These are phyloP conservation scores for Scomberomorus guttatus DNA, from an alignment of 2,797 vertebrate species.

Conservation along the genomic window DNA sequence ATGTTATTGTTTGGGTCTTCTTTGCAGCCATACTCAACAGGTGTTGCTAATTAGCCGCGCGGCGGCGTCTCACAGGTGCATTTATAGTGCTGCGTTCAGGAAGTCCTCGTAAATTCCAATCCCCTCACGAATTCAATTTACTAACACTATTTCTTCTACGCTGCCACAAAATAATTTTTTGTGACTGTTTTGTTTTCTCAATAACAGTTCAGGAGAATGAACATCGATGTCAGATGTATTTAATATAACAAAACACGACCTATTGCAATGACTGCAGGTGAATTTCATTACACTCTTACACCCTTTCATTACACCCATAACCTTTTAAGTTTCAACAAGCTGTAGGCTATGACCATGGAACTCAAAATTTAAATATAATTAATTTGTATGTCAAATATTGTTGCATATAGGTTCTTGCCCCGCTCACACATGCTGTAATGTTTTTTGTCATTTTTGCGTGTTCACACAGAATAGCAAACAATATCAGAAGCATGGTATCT, in stretches of 20 bases:
- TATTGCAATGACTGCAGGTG: neutral
- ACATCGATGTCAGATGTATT: neutral
- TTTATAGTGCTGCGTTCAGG: neutral
- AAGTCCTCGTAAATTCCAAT: neutral
- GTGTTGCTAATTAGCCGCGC: neutral
- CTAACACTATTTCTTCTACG: neutral
- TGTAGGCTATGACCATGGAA: no score
- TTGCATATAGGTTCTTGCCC: neutral
- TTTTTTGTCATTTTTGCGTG: neutral
- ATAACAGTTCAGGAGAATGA: neutral
- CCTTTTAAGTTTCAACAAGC: neutral
- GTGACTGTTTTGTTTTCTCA: neutral
- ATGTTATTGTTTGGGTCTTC: fast-evolving
- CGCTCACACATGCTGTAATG: neutral
- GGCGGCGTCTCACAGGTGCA: neutral
- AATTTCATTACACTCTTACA: neutral
- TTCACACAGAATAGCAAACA: neutral
- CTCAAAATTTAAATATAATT: neutral
- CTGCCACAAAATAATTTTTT: neutral
- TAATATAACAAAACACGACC: neutral
- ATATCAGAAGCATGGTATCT: neutral
- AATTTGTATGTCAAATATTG: neutral
- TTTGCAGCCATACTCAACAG: neutral
- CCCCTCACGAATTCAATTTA: fast-evolving
- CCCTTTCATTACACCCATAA: neutral